Evolutionary conservation across 2,797 vertebrate species (phyloP), one percentile per base, ranked within the genome.

Genomic region (Microcaecilia unicolor): DNA sequence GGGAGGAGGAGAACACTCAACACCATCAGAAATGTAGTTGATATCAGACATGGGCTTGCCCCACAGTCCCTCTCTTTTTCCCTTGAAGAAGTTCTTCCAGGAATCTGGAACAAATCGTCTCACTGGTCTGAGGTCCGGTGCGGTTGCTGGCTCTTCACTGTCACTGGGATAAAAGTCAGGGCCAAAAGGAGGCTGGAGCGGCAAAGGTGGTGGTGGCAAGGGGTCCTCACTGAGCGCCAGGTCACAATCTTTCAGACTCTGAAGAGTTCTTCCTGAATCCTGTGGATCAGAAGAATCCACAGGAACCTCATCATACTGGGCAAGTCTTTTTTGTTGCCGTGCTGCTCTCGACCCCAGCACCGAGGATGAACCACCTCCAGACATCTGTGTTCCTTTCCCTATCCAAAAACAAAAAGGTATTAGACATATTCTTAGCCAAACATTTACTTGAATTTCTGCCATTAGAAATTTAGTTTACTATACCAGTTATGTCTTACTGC

Each of bases 31-130:
- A 28, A 68, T 48, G 41, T 64, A 72, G 11, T 58, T 55, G 49
- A 66, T 45, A 10, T 81, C 76, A 3, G 78, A 80, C 18, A 61
- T 73, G 1, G 67, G 59, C 25, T 51, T 55, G 3, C 64, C 63
- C 58, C 70, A 48, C 12, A 29, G 32, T 3, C 55, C 44, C 13
- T 57, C 61, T 19, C 52, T 78, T 43, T 65, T 83, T 10, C 81
- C 75, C 16, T 53, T 78, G 61, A 97, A 93, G 34, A 95, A 87
- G 51, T 88, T 87, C 58, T 94, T 97, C 79, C 91, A 81, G 2
- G 91, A 94, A 65, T 94, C 88, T 0, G 93, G 93, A 52, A 97
- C 74, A 53, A 96, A 96, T 31, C 90, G 88, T 38, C 91, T 81
- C 1, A 97, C 78, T 0, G 93, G 93, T 52, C 95, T 94, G 17